Evolutionary conservation across 64 coral and sea anemone genomes (phyloP).

Genomic region (Dendronephthya gigantea): DNA sequence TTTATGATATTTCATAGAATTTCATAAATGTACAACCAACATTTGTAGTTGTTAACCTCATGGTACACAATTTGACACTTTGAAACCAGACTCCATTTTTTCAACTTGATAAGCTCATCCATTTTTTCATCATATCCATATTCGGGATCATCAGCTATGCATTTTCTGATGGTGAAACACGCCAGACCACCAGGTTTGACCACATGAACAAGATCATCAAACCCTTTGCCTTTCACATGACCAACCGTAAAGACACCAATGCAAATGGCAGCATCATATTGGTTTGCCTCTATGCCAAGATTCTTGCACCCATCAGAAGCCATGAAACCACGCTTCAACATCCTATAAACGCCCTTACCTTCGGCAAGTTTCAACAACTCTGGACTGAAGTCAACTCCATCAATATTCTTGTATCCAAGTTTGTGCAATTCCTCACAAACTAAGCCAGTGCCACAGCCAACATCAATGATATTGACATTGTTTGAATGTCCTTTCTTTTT

Average conservation of each 20-base stretch:
- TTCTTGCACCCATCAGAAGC: neutral
- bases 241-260: conserved; percentile 16
- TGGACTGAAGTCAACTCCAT: conserved; percentile 8
- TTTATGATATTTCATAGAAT: neutral
- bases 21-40: neutral
- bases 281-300: neutral
- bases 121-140: conserved; percentile 15
- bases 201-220: conserved; percentile 21
- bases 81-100: conserved; percentile 2
- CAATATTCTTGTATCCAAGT: conserved; percentile 8
- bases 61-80: neutral
- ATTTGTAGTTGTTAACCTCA: neutral
- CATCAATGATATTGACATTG: neutral
- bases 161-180: conserved; percentile 10
- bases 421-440: neutral
- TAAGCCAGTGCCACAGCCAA: conserved; percentile 19
- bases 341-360: neutral
- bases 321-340: neutral
- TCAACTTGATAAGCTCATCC: neutral
- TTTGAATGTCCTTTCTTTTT: neutral
- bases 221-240: neutral
- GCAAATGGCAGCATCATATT: conserved; percentile 23
- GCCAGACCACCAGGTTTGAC: conserved; percentile 26
- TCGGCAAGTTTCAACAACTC: neutral
- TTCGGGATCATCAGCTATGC: neutral